phyloP scores from a whole-genome alignment of 1,140 invertebrate species.

The Dendroctonus valens region DNA sequence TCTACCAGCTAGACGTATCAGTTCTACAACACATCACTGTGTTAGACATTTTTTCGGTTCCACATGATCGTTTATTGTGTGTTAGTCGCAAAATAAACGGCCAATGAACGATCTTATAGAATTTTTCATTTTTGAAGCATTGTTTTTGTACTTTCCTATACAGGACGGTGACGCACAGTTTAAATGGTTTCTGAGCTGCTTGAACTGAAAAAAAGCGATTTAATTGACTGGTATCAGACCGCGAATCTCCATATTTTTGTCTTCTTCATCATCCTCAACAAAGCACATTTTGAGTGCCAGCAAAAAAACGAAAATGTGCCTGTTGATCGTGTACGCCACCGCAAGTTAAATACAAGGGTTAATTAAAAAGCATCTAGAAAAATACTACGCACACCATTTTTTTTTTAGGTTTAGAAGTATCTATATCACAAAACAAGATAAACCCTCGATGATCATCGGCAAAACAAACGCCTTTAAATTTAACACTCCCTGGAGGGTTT shows the following conservation, averaged over 20 bases:
- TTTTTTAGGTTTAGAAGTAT: slow-evolving; percentile 21
- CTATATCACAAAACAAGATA: slow-evolving; percentile 27
- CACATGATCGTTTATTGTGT: not conserved
- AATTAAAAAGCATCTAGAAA: slow-evolving; percentile 28
- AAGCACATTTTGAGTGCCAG: slow-evolving; percentile 13
- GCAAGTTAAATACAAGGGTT: slow-evolving; percentile 13
- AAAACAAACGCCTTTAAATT: too few relatives aligned
- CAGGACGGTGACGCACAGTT: slow-evolving; percentile 33
- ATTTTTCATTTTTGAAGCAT: slow-evolving; percentile 10
- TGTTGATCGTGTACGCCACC: slow-evolving; percentile 10
- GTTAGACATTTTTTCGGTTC: slow-evolving; percentile 16
- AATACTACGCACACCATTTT: slow-evolving; percentile 27
- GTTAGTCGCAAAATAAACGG: not conserved
- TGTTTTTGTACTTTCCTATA: slow-evolving; percentile 29
- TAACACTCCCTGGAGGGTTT: too few relatives aligned
- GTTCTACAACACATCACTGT: slow-evolving; percentile 29
- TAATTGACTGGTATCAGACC: slow-evolving; percentile 1
- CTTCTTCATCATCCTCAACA: not conserved
- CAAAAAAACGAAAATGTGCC: slow-evolving; percentile 15
- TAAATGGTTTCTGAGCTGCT: not conserved
- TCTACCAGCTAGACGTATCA: slow-evolving; percentile 28
- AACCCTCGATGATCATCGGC: not conserved
- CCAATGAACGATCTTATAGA: slow-evolving; percentile 7
- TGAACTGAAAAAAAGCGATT: too few relatives aligned
- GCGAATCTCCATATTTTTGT: not conserved